Evolutionary conservation across 2,113 vertebrate species (phyloP).

Genomic region (Rynchops niger): DNA sequence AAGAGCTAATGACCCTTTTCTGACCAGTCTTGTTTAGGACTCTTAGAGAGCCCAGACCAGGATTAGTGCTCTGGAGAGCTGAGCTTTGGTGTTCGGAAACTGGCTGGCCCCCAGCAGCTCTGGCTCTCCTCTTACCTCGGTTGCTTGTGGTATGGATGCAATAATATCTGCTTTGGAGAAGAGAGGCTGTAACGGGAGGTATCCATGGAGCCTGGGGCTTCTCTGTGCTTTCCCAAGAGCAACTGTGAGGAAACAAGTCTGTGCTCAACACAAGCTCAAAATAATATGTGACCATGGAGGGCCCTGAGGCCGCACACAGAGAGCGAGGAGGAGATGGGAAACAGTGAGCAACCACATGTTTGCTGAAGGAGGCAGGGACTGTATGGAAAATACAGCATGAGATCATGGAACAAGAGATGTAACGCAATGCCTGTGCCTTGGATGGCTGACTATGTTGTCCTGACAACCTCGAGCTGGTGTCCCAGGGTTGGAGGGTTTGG

Average conservation of each 20-base stretch:
- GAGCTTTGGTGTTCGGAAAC: neutral
- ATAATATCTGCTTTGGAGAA: neutral
- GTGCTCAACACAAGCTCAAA: neutral
- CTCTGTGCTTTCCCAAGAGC: neutral
- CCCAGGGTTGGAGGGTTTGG: slow-evolving; percentile 36
- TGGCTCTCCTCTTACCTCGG: neutral
- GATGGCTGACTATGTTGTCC: slow-evolving; percentile 46
- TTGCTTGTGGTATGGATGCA: neutral
- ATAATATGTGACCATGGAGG: neutral
- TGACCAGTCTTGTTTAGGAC: neutral
- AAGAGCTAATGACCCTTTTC: neutral
- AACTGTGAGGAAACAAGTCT: neutral
- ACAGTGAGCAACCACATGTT: neutral
- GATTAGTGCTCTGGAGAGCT: neutral
- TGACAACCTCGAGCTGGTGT: slow-evolving; percentile 45
- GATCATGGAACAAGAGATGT: slow-evolving; percentile 50
- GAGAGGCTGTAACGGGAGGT: neutral
- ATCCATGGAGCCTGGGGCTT: neutral
- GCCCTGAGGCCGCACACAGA: neutral
- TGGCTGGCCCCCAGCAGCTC: neutral
- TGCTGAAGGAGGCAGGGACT: neutral
- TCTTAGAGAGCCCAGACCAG: neutral
- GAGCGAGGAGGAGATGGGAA: neutral
- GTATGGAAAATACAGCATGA: slow-evolving; percentile 50
- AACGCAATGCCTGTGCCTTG: neutral